Base-by-base conservation (phyloP, 2,113 vertebrate species). In the Hystrix brachyura region DNA sequence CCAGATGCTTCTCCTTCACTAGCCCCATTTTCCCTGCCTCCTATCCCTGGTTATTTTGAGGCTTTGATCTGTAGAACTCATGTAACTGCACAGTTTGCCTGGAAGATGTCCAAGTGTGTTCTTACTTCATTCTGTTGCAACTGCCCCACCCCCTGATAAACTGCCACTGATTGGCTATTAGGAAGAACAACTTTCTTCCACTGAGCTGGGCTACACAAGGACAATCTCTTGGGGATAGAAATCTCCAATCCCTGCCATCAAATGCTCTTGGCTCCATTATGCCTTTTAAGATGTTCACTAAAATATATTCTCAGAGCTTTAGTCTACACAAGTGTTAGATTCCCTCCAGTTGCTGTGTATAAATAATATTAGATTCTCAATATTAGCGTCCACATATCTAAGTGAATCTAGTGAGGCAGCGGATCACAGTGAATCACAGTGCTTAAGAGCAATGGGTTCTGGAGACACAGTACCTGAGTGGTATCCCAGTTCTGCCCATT, bases 111-210 rank as follows among this genome's bases (percentile, higher is more conserved):
- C 94, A 96, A 95, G 85, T 88, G 55, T 90, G 17, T 65, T 96
- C 85, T 97, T 92, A 90, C 59, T 95, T 95, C 93, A 95, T 96
- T 97, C 59, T 96, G 96, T 67, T 83, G 85, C 72, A 96, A 95
- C 25, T 29, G 92, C 86, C 93, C 94, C 97, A 95, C 93, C 95
- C 93, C 62, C 72, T 87, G 72, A 85, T 85, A 69, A 90, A 79
- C 55, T 60, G 92, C 88, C 78, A 86, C 55, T 86, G 78, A 98
- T 96, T 97, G 96, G 97, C 71, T 96, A 86, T 7, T 29, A 95
- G 94, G 72, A 90, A 89, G 25, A 23, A 96, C 85, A 97, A 90
- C 94, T 97, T 97, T 98, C 48, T 95, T 93, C 90, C 82, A 94
- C 60, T 95, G 55, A 96, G 27, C 86, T 94, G 78, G 65, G 72